Percentiles rank a stretch among this genome's conserved stretches.
Conservation (phyloP, 2,797 vertebrate genomes). For the Furcifer pardalis region DNA sequence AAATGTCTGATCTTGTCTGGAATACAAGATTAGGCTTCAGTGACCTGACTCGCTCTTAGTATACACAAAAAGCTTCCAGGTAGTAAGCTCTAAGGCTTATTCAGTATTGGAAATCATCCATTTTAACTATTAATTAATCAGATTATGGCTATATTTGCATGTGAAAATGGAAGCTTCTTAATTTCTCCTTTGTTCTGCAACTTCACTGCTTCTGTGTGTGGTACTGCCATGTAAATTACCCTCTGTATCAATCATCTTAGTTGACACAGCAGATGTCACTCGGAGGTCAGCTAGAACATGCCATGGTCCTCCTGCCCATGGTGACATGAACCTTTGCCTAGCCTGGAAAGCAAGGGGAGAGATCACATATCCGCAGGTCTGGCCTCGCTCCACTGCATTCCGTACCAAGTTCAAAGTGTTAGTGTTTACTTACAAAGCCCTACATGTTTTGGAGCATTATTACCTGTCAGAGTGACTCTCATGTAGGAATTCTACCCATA, state of each 20-base stretch:
- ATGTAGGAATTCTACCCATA: too few species aligned
- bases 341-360: neutral
- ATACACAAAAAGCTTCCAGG: neutral
- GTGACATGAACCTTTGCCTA: neutral
- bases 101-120: neutral
- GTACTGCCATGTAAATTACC: neutral
- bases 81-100: slow-evolving; percentile 19
- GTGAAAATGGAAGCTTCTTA: neutral
- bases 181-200: neutral
- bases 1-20: slow-evolving; percentile 19
- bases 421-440: too few species aligned
- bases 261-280: neutral
- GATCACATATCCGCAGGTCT: too few species aligned
- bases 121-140: neutral
- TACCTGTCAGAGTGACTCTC: too few species aligned
- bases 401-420: too few species aligned
- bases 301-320: neutral
- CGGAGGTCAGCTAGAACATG: neutral
- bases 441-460: too few species aligned
- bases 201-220: neutral
- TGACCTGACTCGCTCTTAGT: slow-evolving; percentile 22
- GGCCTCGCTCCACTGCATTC: too few species aligned
- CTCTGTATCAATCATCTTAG: neutral
- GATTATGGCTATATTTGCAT: neutral
- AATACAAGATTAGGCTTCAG: slow-evolving; percentile 27